A percentile compares a stretch with the other conserved stretches of the same genome.
These are phyloP conservation scores for Cephalopterus ornatus DNA, from an alignment of 2,113 vertebrate species.

Conservation along the genomic window DNA sequence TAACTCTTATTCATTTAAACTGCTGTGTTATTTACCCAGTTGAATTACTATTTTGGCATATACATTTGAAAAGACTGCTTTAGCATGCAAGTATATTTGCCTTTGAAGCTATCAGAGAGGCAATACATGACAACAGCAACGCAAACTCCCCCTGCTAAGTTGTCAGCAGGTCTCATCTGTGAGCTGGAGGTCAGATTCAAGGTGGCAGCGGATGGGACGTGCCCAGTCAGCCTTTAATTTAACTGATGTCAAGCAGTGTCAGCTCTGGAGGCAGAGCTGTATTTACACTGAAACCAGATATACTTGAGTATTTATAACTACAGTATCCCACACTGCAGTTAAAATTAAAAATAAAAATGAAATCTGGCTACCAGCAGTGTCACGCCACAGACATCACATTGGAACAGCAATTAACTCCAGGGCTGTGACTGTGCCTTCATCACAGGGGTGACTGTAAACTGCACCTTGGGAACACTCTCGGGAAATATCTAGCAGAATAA, in stretches of 20 bases:
- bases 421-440: background rate
- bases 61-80: conserved; percentile 44
- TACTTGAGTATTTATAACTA: background rate
- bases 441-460: background rate
- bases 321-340: background rate
- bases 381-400: background rate
- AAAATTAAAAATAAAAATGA: conserved; percentile 10
- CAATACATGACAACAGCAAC: background rate
- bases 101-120: conserved; percentile 8
- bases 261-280: conserved; percentile 1
- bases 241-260: conserved; percentile 21
- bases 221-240: conserved; percentile 27
- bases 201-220: conserved; percentile 13
- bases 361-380: conserved; percentile 16
- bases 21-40: conserved; percentile 59
- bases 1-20: conserved; percentile 66
- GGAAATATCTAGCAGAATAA: background rate
- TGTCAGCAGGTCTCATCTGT: conserved; percentile 14
- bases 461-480: background rate
- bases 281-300: conserved; percentile 10
- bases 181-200: conserved; percentile 14
- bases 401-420: conserved; percentile 34
- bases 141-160: background rate
- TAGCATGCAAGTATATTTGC: conserved; percentile 1
- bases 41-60: conserved; percentile 67